phyloP scores from a whole-genome alignment of 2,113 vertebrate genomes.

The Malaclemys terrapin region DNA sequence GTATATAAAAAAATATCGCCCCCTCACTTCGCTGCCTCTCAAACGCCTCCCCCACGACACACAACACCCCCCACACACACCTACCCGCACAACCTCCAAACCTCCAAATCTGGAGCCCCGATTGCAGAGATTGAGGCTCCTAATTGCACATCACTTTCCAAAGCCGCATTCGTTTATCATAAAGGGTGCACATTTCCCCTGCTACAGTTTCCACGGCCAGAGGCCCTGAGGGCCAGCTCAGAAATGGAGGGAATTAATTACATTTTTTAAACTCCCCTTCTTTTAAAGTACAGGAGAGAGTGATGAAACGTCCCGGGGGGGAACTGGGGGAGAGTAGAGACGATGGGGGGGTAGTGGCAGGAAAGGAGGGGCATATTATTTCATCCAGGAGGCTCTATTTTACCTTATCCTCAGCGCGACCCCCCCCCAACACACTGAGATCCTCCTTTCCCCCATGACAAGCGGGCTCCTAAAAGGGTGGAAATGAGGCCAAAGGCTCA shows the following conservation, averaged over 20 bases:
- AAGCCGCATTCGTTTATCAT: constrained; percentile 92
- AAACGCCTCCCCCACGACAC: not conserved
- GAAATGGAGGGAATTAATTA: constrained; percentile 99
- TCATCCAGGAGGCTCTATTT: constrained; percentile 61
- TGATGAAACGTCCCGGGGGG: constrained; percentile 62
- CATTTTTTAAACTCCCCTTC: constrained; percentile 89
- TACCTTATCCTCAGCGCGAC: not conserved
- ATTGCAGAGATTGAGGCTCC: constrained; percentile 62
- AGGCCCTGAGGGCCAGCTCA: constrained; percentile 93
- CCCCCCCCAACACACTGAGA: not conserved
- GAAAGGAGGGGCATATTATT: not conserved
- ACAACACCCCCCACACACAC: not conserved
- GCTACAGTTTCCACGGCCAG: constrained; percentile 87
- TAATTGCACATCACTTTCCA: constrained; percentile 80
- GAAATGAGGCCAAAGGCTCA: constrained; percentile 26
- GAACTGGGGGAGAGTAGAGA: constrained; percentile 32
- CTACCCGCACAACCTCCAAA: not conserved
- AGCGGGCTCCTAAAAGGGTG: constrained; percentile 44
- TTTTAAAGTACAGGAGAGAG: constrained; percentile 81
- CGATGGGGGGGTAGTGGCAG: constrained; percentile 28
- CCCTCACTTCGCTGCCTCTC: fast-evolving
- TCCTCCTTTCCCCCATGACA: not conserved
- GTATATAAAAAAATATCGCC: fast-evolving
- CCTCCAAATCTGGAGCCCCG: constrained; percentile 17
- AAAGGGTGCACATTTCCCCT: constrained; percentile 98